Conservation (phyloP, 2,888 invertebrate genomes). For the Chymomyza fuscimana region DNA sequence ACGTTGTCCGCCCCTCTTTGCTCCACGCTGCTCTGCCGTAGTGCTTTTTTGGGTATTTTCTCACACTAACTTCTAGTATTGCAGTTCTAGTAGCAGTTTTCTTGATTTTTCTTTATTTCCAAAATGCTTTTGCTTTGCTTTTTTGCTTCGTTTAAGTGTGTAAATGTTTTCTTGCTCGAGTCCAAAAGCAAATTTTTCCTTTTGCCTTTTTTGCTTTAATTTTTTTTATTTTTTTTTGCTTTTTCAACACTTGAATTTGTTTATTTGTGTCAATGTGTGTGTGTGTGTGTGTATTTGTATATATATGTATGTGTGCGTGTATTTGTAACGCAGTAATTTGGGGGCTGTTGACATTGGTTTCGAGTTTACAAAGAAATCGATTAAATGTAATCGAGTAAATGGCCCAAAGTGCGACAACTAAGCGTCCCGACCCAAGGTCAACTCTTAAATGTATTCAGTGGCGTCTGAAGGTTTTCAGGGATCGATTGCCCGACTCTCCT, state of each 20-base stretch:
- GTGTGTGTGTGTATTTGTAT: constrained; percentile 32
- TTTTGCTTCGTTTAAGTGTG: constrained; percentile 68
- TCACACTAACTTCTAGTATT: constrained; percentile 24
- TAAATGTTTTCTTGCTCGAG: constrained; percentile 62
- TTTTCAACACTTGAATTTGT: constrained; percentile 43
- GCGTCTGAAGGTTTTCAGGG: no score
- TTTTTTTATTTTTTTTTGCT: constrained; percentile 29
- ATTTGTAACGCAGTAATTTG: constrained; percentile 33
- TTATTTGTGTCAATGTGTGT: constrained; percentile 42
- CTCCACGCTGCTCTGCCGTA: neutral
- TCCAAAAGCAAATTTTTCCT: constrained; percentile 39
- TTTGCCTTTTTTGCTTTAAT: constrained; percentile 46
- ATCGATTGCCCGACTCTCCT: no score
- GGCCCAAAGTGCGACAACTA: constrained; percentile 56
- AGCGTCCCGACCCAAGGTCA: constrained; percentile 5
- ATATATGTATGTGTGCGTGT: constrained; percentile 29
- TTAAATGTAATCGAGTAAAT: constrained; percentile 76
- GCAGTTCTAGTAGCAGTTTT: constrained; percentile 33
- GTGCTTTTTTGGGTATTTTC: constrained; percentile 15
- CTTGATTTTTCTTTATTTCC: constrained; percentile 38
- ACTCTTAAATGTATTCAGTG: neutral
- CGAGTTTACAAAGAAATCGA: constrained; percentile 78
- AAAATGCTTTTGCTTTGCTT: constrained; percentile 54
- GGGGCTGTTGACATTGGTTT: constrained; percentile 78
- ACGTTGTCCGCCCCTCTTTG: constrained; percentile 17